Percentiles rank a stretch among this genome's conserved stretches.
These are phyloP conservation scores for Prionailurus viverrinus DNA, from an alignment of 2,113 vertebrate species.

Conservation along the genomic window DNA sequence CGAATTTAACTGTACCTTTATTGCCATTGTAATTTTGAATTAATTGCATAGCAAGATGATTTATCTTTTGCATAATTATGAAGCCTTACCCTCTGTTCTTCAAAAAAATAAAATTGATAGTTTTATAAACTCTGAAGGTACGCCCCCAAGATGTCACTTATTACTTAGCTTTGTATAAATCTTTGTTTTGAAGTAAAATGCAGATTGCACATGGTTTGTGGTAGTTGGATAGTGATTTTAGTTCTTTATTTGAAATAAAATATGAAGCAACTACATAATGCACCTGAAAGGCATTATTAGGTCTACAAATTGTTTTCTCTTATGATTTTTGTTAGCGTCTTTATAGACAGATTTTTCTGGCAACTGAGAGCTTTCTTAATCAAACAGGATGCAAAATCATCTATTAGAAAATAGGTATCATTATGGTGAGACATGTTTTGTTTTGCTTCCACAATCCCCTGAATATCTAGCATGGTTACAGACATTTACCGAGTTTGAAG, in stretches of 20 bases:
- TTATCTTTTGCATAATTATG: constrained; percentile 84
- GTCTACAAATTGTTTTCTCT: neutral
- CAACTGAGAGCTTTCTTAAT: neutral
- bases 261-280: neutral
- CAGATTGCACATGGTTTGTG: neutral
- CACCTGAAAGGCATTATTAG: neutral
- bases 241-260: constrained; percentile 8
- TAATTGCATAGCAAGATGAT: constrained; percentile 83
- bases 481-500: neutral
- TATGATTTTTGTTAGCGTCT: neutral
- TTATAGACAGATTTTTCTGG: neutral
- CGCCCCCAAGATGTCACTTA: neutral
- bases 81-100: constrained; percentile 65
- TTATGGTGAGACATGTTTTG: neutral
- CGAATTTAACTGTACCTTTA: constrained; percentile 86
- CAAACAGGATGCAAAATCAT: neutral
- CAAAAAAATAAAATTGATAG: constrained; percentile 70
- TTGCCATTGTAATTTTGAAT: constrained; percentile 84
- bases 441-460: neutral
- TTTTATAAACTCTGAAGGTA: constrained; percentile 50
- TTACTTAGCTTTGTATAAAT: neutral
- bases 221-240: neutral
- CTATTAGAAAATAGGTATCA: neutral
- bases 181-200: constrained; percentile 29
- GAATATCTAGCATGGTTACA: neutral